These are phyloP conservation scores for Drosophila pallidifrons DNA, from an alignment of 1,140 invertebrate genomes.

Conservation along the genomic window DNA sequence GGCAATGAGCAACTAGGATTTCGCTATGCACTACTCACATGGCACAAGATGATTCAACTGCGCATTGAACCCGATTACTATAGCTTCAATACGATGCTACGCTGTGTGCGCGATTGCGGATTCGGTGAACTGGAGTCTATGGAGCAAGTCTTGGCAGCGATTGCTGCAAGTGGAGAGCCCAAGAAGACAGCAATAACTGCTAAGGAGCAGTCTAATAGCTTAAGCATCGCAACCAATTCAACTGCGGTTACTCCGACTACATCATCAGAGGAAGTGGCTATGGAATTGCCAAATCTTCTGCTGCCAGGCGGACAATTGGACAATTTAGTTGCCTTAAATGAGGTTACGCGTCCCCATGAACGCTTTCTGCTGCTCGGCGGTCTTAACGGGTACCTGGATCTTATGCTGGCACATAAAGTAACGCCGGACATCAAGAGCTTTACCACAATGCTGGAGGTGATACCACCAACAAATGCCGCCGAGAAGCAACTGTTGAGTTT, in stretches of 20 bases:
- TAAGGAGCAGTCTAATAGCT: not conserved
- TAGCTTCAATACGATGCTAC: slow-evolving; percentile 93
- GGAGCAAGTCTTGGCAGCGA: slow-evolving; percentile 84
- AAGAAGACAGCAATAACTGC: not conserved
- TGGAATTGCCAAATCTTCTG: slow-evolving; percentile 87
- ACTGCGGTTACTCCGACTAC: not conserved
- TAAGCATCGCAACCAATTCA: not conserved
- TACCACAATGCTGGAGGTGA: slow-evolving; percentile 90
- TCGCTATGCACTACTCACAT: slow-evolving; percentile 91
- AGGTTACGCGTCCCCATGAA: slow-evolving; percentile 87
- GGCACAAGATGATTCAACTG: slow-evolving; percentile 91
- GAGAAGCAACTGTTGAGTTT: slow-evolving; percentile 89
- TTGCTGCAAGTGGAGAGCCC: slow-evolving; percentile 31
- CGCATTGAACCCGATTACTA: slow-evolving; percentile 89
- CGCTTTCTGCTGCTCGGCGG: slow-evolving; percentile 93
- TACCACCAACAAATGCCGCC: slow-evolving; percentile 88
- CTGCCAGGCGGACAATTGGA: slow-evolving; percentile 86
- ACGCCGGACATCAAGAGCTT: slow-evolving; percentile 92
- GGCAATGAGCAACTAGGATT: slow-evolving; percentile 92
- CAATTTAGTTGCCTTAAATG: slow-evolving; percentile 86
- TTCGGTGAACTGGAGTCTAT: slow-evolving; percentile 89
- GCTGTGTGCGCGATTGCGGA: slow-evolving; percentile 91
- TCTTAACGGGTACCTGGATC: slow-evolving; percentile 88
- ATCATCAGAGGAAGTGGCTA: not conserved
- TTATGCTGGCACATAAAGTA: slow-evolving; percentile 89